Evolutionary conservation across 2,888 invertebrate genomes (phyloP), one percentile per base, ranked within the genome.

Genomic region (Drosophila atripex): DNA sequence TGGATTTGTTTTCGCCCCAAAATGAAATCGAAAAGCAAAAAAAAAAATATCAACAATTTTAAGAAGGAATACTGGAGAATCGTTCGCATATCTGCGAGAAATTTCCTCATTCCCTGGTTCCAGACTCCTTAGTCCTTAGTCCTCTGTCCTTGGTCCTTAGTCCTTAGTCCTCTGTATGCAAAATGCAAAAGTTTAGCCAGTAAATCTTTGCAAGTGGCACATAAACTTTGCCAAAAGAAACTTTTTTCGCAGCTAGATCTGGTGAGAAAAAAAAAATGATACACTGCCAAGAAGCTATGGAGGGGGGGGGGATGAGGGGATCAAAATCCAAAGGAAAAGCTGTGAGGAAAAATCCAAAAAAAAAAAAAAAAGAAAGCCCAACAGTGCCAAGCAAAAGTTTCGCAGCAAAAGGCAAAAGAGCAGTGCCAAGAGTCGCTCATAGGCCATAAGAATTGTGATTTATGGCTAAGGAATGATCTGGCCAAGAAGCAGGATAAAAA

Each of bases 201-300:
- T 84, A 87, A 87, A 84, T 84, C 87, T 87, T 84, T 78, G 86
- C 86, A 84, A 85, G 84, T 84, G 84, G 83, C 86, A 87, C 87
- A 82, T 85, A 84, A 84, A 84, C 79, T 84, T 87, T 86, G 75
- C 69, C 80, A 76, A 84, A 84, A 74, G 76, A 84, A 82, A 82
- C 80, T 86, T 86, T 80, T 71, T 70, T 74, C 76, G 11, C 23
- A 64, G 47, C 49, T 57, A 72, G 75, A 80, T 84, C 85, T 76
- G 73, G 60, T 28, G 28, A 28, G 28, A 28, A 28, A 28, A 66
- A 77, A 79, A 83, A 80, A 80, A 86, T 86, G 75, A 83, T 79
- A 83, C 86, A 80, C 70, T 80, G 80, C 80, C 85, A 68, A 80
- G 45, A 55, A 71, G 57, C 18, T 43, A n/a, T n/a, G 49, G 61